A percentile compares a stretch with the other conserved stretches of the same genome.
These are phyloP conservation scores for Mustelus asterias DNA, from an alignment of 2,113 vertebrate species.

Conservation along the genomic window DNA sequence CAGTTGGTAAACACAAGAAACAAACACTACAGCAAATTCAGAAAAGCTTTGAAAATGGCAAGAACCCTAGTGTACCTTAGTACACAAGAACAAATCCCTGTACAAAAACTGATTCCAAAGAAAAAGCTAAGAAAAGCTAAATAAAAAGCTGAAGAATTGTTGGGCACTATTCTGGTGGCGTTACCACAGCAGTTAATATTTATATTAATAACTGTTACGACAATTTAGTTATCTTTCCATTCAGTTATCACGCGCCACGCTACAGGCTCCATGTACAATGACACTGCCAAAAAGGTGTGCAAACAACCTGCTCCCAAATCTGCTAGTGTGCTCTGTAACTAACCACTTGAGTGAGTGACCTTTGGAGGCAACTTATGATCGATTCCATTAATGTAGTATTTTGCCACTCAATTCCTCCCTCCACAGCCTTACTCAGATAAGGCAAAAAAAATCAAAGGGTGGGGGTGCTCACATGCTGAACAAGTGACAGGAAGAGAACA, in stretches of 20 bases:
- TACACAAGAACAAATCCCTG: background rate
- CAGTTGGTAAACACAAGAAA: background rate
- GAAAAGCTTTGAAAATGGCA: background rate
- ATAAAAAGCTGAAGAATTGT: background rate
- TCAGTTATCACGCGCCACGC: background rate
- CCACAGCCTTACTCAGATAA: background rate
- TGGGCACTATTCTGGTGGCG: background rate
- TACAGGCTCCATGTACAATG: background rate
- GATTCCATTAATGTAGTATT: background rate
- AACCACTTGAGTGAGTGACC: background rate
- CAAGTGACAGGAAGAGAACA: background rate
- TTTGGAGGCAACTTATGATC: background rate
- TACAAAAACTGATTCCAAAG: background rate
- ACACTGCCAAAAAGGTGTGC: background rate
- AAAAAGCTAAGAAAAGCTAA: background rate
- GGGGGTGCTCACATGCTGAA: background rate
- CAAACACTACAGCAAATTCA: background rate
- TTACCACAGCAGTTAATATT: background rate
- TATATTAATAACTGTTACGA: background rate
- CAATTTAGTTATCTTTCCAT: background rate
- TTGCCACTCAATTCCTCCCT: background rate
- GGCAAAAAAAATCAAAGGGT: background rate
- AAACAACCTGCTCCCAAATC: background rate
- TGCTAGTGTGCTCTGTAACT: background rate
- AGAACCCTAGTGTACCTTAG: background rate